These are phyloP conservation scores for Axinella damicornis DNA, from an alignment of 37 sponge, comb jelly and placozoan species.

Conservation along the genomic window DNA sequence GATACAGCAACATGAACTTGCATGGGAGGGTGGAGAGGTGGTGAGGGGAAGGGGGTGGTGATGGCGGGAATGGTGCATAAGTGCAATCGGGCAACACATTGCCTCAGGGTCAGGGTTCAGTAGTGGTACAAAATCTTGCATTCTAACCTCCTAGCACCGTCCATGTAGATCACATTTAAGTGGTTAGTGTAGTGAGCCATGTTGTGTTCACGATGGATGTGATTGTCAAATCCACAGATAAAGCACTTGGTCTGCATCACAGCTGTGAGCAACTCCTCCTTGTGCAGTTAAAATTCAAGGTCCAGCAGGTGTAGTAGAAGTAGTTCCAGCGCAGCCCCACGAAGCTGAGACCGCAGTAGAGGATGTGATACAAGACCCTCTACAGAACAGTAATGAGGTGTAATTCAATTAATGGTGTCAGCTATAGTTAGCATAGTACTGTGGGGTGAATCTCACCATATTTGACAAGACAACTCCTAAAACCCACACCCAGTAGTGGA, in stretches of 20 bases:
- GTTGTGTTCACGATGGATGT: conserved; percentile 81
- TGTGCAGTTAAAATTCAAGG: conserved; percentile 76
- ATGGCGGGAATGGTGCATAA: too few species aligned
- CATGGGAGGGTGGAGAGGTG: background rate
- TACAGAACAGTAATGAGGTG: background rate
- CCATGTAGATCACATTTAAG: too few species aligned
- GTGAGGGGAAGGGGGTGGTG: too few species aligned
- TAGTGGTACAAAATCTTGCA: too few species aligned
- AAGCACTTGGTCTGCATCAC: conserved; percentile 91
- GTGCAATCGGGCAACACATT: too few species aligned
- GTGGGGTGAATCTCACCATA: conserved; percentile 21
- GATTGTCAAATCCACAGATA: conserved; percentile 91
- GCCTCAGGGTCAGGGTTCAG: too few species aligned
- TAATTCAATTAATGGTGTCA: too few species aligned
- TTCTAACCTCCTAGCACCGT: too few species aligned
- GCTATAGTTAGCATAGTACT: background rate
- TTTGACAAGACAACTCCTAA: conserved; percentile 38
- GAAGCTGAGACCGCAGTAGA: conserved; percentile 73
- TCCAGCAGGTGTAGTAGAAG: conserved; percentile 93
- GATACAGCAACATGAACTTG: conserved; percentile 91
- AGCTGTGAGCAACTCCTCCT: conserved; percentile 68
- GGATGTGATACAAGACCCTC: conserved; percentile 59
- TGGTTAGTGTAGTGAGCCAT: conserved; percentile 91
- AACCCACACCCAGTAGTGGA: conserved; percentile 59
- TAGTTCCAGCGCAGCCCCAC: conserved; percentile 64